Evolutionary conservation across 2,888 invertebrate species (phyloP).

Genomic region (Himalopsyche anomala): DNA sequence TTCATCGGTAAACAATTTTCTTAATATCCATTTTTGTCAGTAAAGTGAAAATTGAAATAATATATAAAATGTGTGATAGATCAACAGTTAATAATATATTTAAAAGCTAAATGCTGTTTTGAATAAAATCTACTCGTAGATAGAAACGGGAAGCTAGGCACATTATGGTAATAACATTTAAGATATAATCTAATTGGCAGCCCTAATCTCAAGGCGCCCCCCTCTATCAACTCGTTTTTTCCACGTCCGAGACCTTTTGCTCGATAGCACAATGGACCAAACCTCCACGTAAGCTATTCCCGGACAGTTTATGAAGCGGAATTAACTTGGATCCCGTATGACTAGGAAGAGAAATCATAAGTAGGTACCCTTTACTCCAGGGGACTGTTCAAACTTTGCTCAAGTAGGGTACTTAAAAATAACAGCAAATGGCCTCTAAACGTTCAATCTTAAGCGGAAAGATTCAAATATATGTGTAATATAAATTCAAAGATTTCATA

Average conservation of each 20-base stretch:
- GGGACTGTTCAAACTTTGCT: constrained; percentile 27
- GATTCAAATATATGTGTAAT: neutral
- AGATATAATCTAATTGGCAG: neutral
- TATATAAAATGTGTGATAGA: no score
- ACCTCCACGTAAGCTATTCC: constrained; percentile 45
- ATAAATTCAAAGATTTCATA: neutral
- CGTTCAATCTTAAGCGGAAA: neutral
- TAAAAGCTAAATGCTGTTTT: no score
- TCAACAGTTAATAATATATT: no score
- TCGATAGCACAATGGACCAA: constrained; percentile 42
- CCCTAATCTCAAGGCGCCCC: constrained; percentile 19
- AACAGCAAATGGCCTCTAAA: constrained; percentile 5
- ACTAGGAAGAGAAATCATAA: constrained; percentile 45
- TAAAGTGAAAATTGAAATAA: no score
- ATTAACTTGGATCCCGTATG: constrained; percentile 53
- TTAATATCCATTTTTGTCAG: no score
- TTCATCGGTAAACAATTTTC: no score
- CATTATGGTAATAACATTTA: no score
- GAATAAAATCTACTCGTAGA: no score
- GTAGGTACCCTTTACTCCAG: neutral
- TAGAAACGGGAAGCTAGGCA: no score
- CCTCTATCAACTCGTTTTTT: neutral
- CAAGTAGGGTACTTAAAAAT: constrained; percentile 35
- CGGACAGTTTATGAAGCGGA: constrained; percentile 56
- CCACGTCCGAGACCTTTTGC: constrained; percentile 38